Conservation (phyloP, 64 coral and sea anemone genomes). For the Pocillopora verrucosa region DNA sequence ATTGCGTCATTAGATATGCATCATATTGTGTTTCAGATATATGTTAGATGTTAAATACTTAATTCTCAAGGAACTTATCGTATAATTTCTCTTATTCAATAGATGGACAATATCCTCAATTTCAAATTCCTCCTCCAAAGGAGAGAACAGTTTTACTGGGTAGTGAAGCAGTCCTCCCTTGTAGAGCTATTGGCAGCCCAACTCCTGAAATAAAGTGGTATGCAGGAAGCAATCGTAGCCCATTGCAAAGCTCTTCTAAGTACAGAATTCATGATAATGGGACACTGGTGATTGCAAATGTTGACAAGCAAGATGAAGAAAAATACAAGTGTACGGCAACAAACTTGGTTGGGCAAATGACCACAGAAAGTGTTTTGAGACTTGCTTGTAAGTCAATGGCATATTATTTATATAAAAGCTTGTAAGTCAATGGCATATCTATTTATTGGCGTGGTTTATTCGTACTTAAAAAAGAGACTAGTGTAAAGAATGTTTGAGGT, state of each 20-base stretch:
- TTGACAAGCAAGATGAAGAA: constrained; percentile 32
- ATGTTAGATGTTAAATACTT: no score
- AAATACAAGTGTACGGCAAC: constrained; percentile 83
- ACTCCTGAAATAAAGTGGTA: constrained; percentile 63
- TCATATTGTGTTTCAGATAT: background rate
- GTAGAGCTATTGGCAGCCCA: constrained; percentile 67
- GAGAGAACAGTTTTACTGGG: background rate
- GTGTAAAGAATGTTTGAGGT: no score
- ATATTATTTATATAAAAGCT: no score
- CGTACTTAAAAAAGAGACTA: no score
- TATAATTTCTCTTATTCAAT: background rate
- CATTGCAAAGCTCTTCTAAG: constrained; percentile 26
- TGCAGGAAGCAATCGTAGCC: background rate
- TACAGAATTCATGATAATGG: constrained; percentile 55
- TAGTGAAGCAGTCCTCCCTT: constrained; percentile 14
- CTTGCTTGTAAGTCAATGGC: constrained; percentile 68
- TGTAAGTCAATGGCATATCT: no score
- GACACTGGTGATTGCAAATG: constrained; percentile 50
- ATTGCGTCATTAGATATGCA: background rate
- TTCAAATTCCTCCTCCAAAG: background rate
- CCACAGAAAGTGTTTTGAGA: constrained; percentile 17
- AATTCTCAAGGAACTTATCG: no score
- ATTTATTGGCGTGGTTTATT: no score
- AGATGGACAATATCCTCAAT: background rate
- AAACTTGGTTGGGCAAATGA: constrained; percentile 16